Evolutionary conservation across 2,888 invertebrate genomes (phyloP).

Genomic region (Molorchus minor): DNA sequence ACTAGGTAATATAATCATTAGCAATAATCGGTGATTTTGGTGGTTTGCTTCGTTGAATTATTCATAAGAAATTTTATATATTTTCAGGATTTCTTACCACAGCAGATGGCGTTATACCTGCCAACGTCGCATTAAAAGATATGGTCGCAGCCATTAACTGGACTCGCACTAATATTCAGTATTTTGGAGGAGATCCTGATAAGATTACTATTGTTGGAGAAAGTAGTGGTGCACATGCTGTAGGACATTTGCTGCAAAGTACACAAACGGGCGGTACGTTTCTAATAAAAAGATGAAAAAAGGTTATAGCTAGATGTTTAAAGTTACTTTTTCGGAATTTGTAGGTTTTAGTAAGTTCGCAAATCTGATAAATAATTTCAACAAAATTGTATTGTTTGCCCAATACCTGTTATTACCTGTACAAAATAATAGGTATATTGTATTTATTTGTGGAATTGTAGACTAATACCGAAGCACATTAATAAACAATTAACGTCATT

Average conservation of each 20-base stretch:
- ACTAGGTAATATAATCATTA: slow-evolving; percentile 16
- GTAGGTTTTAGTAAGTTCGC: background rate
- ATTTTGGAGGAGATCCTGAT: slow-evolving; percentile 27
- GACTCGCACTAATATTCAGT: slow-evolving; percentile 24
- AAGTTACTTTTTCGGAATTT: no score
- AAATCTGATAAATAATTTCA: background rate
- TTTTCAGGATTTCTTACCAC: slow-evolving; percentile 28
- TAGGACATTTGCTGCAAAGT: slow-evolving; percentile 6
- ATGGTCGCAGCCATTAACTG: slow-evolving; percentile 16
- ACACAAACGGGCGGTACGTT: slow-evolving; percentile 15
- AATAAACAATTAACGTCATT: no score
- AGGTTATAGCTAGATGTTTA: no score
- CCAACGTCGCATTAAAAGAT: slow-evolving; percentile 20
- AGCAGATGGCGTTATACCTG: slow-evolving; percentile 22
- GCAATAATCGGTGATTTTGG: no score
- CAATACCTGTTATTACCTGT: no score
- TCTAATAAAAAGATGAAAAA: no score
- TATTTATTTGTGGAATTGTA: no score
- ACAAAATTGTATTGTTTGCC: no score
- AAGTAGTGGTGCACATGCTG: slow-evolving; percentile 16
- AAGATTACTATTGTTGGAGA: slow-evolving; percentile 18
- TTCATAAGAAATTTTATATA: background rate
- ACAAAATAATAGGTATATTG: no score
- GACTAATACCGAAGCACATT: no score
- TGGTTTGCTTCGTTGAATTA: background rate